A percentile compares a stretch with the other conserved stretches of the same genome.
These are phyloP conservation scores for Triops cancriformis DNA, from an alignment of 1,140 invertebrate species.

Conservation along the genomic window DNA sequence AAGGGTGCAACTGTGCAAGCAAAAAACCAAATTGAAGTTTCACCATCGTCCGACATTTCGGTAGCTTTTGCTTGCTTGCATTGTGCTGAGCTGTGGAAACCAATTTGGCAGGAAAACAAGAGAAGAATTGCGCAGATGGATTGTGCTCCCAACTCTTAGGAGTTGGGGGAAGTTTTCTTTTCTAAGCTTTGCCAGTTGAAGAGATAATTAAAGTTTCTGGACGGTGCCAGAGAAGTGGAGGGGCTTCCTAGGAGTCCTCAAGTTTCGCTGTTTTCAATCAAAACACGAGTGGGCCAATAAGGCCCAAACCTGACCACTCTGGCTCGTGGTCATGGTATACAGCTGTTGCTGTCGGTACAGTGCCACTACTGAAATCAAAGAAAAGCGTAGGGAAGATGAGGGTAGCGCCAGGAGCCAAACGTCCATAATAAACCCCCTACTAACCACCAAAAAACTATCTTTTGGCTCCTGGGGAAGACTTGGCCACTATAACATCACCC, in stretches of 20 bases:
- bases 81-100: neutral
- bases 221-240: neutral
- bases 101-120: conserved; percentile 6
- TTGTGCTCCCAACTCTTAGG: neutral
- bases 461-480: neutral
- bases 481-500: neutral
- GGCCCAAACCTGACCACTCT: neutral
- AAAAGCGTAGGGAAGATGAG: no score
- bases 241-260: neutral
- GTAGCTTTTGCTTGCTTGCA: neutral
- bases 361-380: neutral
- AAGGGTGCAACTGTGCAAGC: neutral
- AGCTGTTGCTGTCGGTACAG: neutral
- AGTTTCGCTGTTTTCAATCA: neutral
- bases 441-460: neutral
- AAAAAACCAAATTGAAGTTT: conserved; percentile 8
- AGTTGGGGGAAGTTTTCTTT: no score
- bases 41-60: neutral
- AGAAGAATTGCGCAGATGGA: conserved; percentile 1
- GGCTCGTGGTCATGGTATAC: conserved; percentile 8
- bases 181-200: neutral
- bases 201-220: conserved; percentile 1
- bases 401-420: neutral
- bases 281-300: neutral
- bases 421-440: neutral